phyloP scores from a whole-genome alignment of 2,888 invertebrate genomes.

The Eumerus sabulonum region DNA sequence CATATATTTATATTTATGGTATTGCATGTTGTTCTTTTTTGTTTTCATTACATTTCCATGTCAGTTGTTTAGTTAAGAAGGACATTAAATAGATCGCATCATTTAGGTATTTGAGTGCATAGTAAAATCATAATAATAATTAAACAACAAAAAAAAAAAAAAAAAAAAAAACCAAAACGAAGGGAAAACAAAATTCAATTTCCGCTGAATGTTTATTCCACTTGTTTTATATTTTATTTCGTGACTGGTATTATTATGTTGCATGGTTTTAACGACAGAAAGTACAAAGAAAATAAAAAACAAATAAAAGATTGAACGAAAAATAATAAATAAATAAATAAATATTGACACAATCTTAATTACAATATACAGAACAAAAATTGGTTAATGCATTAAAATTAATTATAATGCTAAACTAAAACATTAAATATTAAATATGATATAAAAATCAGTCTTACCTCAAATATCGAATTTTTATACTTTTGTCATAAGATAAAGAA shows the following conservation, averaged over 20 bases:
- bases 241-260: constrained; percentile 54
- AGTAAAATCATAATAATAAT: constrained; percentile 40
- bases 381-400: constrained; percentile 62
- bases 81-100: constrained; percentile 57
- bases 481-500: constrained; percentile 58
- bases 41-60: constrained; percentile 54
- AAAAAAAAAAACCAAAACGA: constrained; percentile 60
- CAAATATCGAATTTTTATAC: constrained; percentile 65
- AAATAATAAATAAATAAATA: no score
- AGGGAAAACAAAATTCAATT: constrained; percentile 56
- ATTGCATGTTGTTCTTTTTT: constrained; percentile 49
- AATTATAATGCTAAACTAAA: constrained; percentile 64
- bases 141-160: constrained; percentile 29
- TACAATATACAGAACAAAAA: constrained; percentile 58
- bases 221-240: constrained; percentile 63
- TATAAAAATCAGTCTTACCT: constrained; percentile 71
- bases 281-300: background rate
- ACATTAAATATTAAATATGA: constrained; percentile 56
- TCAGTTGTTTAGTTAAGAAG: constrained; percentile 57
- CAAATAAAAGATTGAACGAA: no score
- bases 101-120: constrained; percentile 53
- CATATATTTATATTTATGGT: constrained; percentile 66
- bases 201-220: constrained; percentile 36
- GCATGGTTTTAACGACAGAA: constrained; percentile 33
- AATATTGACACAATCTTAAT: constrained; percentile 63